These are phyloP conservation scores for Falco peregrinus DNA, from an alignment of 2,797 vertebrate species.

Conservation along the genomic window DNA sequence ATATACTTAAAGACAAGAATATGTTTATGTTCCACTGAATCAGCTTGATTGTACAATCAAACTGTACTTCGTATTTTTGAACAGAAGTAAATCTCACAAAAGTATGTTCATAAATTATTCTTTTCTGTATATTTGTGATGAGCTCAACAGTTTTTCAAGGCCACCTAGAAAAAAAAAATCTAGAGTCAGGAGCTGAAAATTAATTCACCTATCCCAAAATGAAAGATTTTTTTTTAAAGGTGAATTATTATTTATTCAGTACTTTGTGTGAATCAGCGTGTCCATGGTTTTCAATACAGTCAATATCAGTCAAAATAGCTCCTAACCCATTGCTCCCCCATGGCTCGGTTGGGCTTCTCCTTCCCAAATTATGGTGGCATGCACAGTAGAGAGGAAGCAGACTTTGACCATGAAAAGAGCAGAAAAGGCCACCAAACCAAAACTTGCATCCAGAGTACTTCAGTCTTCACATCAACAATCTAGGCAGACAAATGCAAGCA, in stretches of 20 bases:
- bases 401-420: not conserved
- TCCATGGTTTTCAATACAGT: not conserved
- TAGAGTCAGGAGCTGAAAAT: not conserved
- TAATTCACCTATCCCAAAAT: not conserved
- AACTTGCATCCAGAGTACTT: not conserved
- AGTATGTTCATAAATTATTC: not conserved
- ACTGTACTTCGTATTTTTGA: not conserved
- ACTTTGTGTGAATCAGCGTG: not conserved
- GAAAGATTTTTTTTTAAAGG: not conserved
- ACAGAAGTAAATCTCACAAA: not conserved
- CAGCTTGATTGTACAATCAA: not conserved
- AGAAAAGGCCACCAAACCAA: not conserved
- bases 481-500: not conserved
- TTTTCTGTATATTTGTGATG: not conserved
- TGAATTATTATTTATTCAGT: not conserved
- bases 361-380: not conserved
- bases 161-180: not conserved
- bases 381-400: not conserved
- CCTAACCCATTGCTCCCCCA: not conserved
- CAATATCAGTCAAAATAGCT: not conserved
- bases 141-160: not conserved
- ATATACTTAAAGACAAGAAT: not conserved
- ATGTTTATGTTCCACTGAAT: not conserved
- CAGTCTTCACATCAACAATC: not conserved
- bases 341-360: not conserved